These are phyloP conservation scores for Drosophila eugracilis DNA, from an alignment of 1,140 invertebrate genomes.

Conservation along the genomic window DNA sequence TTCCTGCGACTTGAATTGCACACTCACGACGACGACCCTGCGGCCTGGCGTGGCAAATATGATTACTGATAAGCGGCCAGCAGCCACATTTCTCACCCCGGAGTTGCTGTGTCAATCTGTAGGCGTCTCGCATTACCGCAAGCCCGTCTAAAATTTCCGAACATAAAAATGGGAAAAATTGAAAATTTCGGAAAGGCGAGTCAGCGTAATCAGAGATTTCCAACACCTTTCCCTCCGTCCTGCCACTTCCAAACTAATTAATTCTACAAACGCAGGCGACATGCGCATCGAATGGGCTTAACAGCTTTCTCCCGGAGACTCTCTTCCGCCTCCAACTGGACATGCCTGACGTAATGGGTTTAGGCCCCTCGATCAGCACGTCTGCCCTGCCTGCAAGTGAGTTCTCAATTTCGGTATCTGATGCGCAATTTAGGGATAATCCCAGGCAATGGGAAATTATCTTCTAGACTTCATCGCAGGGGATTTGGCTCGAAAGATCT, in stretches of 20 bases:
- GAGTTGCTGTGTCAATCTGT: constrained; percentile 44
- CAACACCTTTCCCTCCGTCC: constrained; percentile 66
- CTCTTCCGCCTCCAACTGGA: constrained; percentile 33
- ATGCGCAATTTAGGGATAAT: constrained; percentile 43
- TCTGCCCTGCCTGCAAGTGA: constrained; percentile 15
- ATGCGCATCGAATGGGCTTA: constrained; percentile 77
- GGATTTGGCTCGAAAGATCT: too few species aligned
- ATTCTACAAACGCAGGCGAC: constrained; percentile 51
- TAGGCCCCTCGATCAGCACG: constrained; percentile 52
- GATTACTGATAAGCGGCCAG: constrained; percentile 72
- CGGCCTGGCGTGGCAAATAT: constrained; percentile 73
- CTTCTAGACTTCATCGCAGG: too few species aligned
- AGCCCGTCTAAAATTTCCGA: constrained; percentile 62
- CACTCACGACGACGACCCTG: constrained; percentile 59
- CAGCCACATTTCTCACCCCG: neutral
- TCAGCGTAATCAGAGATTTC: constrained; percentile 75
- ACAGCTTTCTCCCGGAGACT: constrained; percentile 61
- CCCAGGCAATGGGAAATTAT: constrained; percentile 2
- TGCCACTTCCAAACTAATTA: constrained; percentile 60
- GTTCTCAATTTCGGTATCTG: constrained; percentile 22
- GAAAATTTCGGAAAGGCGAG: constrained; percentile 13
- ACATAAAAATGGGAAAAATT: neutral
- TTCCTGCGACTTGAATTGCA: constrained; percentile 73
- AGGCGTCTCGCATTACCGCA: constrained; percentile 64
- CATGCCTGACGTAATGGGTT: constrained; percentile 71